phyloP scores from a whole-genome alignment of 2,888 invertebrate genomes.

The Drosophila robusta region DNA sequence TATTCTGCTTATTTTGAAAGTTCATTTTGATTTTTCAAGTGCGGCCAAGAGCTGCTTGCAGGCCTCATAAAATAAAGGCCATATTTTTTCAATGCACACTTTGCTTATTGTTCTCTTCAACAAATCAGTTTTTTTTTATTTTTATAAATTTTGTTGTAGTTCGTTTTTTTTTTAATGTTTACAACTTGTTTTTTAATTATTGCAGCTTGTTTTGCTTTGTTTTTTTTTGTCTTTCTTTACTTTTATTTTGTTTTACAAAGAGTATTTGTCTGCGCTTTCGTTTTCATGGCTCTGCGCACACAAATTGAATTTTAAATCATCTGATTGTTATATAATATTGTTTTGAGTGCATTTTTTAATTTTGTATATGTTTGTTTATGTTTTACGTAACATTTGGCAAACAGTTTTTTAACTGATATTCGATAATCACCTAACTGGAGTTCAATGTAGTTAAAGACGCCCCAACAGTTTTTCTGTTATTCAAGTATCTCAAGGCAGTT shows the following conservation, averaged over 20 bases:
- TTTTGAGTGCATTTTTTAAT: slow-evolving; percentile 12
- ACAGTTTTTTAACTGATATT: slow-evolving; percentile 33
- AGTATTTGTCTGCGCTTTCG: slow-evolving; percentile 64
- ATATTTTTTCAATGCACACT: slow-evolving; percentile 30
- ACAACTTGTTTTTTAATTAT: slow-evolving; percentile 39
- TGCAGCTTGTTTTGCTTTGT: slow-evolving; percentile 26
- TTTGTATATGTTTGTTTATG: background rate
- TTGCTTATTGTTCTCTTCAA: background rate
- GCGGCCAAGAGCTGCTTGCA: slow-evolving; percentile 50
- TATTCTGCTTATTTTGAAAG: slow-evolving; percentile 43
- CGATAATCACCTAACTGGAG: slow-evolving; percentile 21
- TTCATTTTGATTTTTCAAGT: slow-evolving; percentile 62
- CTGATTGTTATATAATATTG: slow-evolving; percentile 43
- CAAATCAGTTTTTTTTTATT: background rate
- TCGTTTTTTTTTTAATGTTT: slow-evolving; percentile 27
- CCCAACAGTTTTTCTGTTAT: slow-evolving; percentile 14
- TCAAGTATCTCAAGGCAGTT: slow-evolving; percentile 29
- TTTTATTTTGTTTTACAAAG: slow-evolving; percentile 22
- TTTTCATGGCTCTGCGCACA: slow-evolving; percentile 48
- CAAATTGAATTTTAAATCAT: slow-evolving; percentile 63
- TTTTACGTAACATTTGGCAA: slow-evolving; percentile 38
- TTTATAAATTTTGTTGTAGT: slow-evolving; percentile 25
- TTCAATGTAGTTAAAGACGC: slow-evolving; percentile 36
- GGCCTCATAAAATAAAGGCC: slow-evolving; percentile 55
- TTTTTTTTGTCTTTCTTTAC: slow-evolving; percentile 19